Percentiles rank a stretch among this genome's conserved stretches.
phyloP scores from a whole-genome alignment of 2,797 vertebrate genomes.

The Lepus townsendii region DNA sequence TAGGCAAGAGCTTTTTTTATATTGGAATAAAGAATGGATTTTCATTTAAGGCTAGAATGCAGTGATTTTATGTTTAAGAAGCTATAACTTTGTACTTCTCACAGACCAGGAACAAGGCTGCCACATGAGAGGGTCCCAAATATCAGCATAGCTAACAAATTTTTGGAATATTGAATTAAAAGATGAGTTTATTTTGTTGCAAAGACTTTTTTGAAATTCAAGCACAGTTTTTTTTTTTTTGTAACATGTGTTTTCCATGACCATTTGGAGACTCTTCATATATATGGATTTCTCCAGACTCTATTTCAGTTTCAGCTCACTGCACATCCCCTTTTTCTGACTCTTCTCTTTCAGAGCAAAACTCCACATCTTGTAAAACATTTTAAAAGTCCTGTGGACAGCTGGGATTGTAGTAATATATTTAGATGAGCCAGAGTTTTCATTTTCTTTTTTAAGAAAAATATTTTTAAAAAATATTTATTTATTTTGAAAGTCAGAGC shows the following conservation, averaged over 20 bases:
- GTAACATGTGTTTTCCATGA: too few relatives aligned
- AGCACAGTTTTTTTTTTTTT: too few relatives aligned
- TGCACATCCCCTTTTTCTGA: background rate
- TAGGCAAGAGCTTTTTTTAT: background rate
- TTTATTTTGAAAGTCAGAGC: too few relatives aligned
- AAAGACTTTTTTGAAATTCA: background rate
- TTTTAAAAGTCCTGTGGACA: background rate
- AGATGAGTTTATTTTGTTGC: background rate
- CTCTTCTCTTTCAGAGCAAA: background rate
- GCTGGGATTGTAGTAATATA: background rate
- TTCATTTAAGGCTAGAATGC: background rate
- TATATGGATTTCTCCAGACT: background rate
- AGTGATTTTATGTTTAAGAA: constrained; percentile 30
- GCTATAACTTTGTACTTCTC: background rate
- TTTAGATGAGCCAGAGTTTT: background rate
- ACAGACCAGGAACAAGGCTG: background rate
- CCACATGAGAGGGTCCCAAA: background rate
- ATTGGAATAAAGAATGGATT: background rate
- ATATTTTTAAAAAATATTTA: too few relatives aligned
- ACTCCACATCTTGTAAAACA: background rate
- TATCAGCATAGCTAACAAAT: background rate
- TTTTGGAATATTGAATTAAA: too few relatives aligned
- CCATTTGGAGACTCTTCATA: background rate
- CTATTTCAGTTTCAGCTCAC: background rate
- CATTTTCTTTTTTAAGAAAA: too few relatives aligned